These are phyloP conservation scores for Hydrolagus colliei DNA, from an alignment of 2,797 vertebrate species.

Conservation along the genomic window DNA sequence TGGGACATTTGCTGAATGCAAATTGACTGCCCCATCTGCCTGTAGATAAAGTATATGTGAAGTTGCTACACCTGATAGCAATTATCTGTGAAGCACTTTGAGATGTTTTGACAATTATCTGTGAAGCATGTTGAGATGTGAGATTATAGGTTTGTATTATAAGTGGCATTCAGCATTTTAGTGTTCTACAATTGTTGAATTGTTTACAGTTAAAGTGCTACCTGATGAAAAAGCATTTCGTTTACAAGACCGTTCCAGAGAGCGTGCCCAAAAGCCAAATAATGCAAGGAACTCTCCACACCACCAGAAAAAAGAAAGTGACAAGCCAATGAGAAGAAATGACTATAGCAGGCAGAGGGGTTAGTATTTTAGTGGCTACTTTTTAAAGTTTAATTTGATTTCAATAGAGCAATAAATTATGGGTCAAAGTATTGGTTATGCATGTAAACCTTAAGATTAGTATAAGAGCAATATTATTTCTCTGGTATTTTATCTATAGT, in stretches of 20 bases:
- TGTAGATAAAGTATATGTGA: no score
- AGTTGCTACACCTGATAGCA: no score
- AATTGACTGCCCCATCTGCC: no score
- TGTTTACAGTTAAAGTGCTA: slow-evolving; percentile 63
- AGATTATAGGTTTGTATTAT: no score
- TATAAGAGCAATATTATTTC: not conserved
- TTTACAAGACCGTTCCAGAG: slow-evolving; percentile 73
- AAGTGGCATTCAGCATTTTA: no score
- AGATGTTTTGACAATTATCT: no score
- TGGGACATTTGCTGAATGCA: no score
- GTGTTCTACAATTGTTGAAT: slow-evolving; percentile 26
- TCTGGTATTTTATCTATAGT: not conserved
- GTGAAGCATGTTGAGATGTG: no score
- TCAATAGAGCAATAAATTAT: slow-evolving; percentile 2
- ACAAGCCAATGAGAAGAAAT: slow-evolving; percentile 58
- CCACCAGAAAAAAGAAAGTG: slow-evolving; percentile 62
- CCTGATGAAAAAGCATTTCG: slow-evolving; percentile 65
- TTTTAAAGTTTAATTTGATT: slow-evolving; percentile 34
- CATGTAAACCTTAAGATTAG: not conserved
- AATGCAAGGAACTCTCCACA: slow-evolving; percentile 61
- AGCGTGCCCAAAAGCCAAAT: slow-evolving; percentile 70
- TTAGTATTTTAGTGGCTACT: slow-evolving; percentile 35
- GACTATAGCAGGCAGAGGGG: slow-evolving; percentile 57
- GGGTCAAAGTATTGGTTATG: not conserved
- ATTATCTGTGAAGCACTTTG: no score